phyloP scores from a whole-genome alignment of 2,888 invertebrate species.

The Thera obeliscata region DNA sequence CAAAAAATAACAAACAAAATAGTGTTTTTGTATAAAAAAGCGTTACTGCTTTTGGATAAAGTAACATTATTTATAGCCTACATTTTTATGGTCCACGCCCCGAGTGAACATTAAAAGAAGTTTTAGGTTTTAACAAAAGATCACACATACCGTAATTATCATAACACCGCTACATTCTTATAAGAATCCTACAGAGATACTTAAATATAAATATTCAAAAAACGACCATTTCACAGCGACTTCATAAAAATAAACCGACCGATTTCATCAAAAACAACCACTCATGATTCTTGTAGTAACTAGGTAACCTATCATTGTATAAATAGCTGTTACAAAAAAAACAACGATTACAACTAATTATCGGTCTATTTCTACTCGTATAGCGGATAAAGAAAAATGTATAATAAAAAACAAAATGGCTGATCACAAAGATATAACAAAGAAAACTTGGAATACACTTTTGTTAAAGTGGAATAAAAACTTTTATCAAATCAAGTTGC shows the following conservation, averaged over 20 bases:
- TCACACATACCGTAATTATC: conserved; percentile 38
- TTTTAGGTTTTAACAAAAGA: conserved; percentile 38
- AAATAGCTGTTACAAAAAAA: conserved; percentile 8
- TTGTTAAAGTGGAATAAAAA: conserved; percentile 29
- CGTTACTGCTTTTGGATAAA: background rate
- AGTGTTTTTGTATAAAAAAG: background rate
- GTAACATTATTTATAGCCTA: conserved; percentile 9
- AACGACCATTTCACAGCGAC: conserved; percentile 24
- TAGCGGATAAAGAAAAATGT: conserved; percentile 7
- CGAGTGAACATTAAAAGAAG: conserved; percentile 33
- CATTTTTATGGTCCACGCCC: conserved; percentile 32
- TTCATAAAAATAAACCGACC: conserved; percentile 17
- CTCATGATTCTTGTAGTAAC: conserved; percentile 3
- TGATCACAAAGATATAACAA: conserved; percentile 31
- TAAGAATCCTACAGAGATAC: conserved; percentile 33
- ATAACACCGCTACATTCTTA: conserved; percentile 36
- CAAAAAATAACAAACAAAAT: background rate
- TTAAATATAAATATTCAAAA: conserved; percentile 33
- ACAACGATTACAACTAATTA: conserved; percentile 18
- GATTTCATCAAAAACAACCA: conserved; percentile 11
- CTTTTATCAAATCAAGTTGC: conserved; percentile 3
- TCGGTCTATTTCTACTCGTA: conserved; percentile 21
- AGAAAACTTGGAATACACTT: conserved; percentile 33
- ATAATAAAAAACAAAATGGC: conserved; percentile 27
- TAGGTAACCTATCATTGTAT: background rate